A percentile compares a stretch with the other conserved stretches of the same genome.
These are phyloP conservation scores for Saguinus midas DNA, from an alignment of 2,113 vertebrate genomes.

Conservation along the genomic window DNA sequence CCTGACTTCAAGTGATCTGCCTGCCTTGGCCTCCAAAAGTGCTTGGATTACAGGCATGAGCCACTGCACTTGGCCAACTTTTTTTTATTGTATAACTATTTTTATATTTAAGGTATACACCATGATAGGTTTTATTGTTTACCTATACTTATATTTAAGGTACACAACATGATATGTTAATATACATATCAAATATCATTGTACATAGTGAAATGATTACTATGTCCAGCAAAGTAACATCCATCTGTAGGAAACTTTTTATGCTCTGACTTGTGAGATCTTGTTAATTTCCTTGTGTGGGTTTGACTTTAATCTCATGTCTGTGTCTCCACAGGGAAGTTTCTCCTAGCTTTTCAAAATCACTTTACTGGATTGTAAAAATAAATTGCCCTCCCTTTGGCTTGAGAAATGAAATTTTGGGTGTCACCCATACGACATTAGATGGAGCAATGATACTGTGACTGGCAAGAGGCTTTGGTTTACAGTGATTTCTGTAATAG, in stretches of 20 bases:
- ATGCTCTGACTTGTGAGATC: background rate
- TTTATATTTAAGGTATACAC: background rate
- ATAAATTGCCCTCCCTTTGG: background rate
- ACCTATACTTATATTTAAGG: background rate
- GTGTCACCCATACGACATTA: background rate
- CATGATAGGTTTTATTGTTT: background rate
- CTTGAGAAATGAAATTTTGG: background rate
- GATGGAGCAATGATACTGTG: background rate
- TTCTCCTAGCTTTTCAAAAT: conserved; percentile 19
- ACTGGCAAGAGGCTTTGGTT: background rate
- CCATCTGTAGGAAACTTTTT: background rate
- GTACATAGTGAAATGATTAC: background rate
- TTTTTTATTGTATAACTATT: background rate
- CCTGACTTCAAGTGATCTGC: no score
- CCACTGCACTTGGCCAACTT: background rate
- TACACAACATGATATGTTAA: background rate
- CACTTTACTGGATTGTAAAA: background rate
- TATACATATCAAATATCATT: background rate
- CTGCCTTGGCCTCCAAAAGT: no score
- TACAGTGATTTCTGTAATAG: background rate
- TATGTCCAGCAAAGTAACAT: background rate
- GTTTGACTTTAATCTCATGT: background rate
- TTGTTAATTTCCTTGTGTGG: background rate
- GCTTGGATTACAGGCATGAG: no score
- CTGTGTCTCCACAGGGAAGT: background rate